Evolutionary conservation across 2,113 vertebrate genomes (phyloP).

Genomic region (Cygnus buccinator): DNA sequence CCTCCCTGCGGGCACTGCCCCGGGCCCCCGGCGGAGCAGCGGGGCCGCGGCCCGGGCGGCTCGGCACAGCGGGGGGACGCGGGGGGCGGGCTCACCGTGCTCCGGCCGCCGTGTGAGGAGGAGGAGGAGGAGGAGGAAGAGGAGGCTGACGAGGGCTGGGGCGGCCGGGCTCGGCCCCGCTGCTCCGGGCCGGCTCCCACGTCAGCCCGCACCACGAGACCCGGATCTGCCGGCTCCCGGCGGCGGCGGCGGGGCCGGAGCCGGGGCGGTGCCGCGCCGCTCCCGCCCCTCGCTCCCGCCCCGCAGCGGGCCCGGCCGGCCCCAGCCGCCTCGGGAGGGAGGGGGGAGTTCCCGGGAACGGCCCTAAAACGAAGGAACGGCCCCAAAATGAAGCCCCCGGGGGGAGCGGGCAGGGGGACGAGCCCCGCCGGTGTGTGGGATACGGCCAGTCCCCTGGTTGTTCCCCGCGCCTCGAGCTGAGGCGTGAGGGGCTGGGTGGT

Average conservation of each 20-base stretch:
- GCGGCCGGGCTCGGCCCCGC: not conserved
- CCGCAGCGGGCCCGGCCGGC: not conserved
- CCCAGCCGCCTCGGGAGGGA: too few relatives aligned
- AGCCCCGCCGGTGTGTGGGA: too few relatives aligned
- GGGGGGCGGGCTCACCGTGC: not conserved
- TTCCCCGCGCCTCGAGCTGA: not conserved
- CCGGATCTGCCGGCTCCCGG: slow-evolving; percentile 72
- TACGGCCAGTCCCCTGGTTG: fast-evolving
- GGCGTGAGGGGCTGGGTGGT: fast-evolving
- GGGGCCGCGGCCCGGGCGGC: too few relatives aligned
- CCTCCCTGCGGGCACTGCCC: too few relatives aligned
- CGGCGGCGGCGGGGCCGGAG: not conserved
- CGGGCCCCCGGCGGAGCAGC: too few relatives aligned
- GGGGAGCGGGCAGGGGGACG: too few relatives aligned
- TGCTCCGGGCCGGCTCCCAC: slow-evolving; percentile 72
- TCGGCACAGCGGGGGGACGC: too few relatives aligned
- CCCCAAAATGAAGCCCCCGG: too few relatives aligned
- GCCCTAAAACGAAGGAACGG: too few relatives aligned
- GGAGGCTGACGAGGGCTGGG: not conserved
- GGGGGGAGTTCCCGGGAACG: too few relatives aligned
- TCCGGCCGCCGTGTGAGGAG: not conserved
- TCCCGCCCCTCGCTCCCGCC: not conserved
- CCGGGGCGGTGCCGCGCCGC: not conserved
- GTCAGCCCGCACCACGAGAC: slow-evolving; percentile 71
- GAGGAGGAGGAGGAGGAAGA: too few relatives aligned